Evolutionary conservation across 2,797 vertebrate species (phyloP).

Genomic region (Gephyroberyx darwinii): DNA sequence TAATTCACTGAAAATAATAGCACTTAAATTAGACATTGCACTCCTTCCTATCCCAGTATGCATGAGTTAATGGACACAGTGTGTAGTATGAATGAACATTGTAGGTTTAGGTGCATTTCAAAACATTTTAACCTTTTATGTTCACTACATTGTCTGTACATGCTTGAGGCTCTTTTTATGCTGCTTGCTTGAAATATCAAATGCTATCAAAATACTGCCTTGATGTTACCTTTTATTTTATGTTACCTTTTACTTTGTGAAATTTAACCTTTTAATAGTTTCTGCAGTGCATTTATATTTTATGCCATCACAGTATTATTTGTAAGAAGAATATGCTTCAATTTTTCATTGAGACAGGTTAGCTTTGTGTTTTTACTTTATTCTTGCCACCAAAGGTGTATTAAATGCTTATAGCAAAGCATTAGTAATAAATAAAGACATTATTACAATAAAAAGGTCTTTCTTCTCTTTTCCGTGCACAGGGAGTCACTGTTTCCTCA

Average conservation of each 20-base stretch:
- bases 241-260: background rate
- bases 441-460: conserved; percentile 22
- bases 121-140: conserved; percentile 6
- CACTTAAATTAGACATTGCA: conserved; percentile 16
- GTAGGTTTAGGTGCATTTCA: background rate
- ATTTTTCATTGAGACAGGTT: conserved; percentile 46
- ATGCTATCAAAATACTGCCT: background rate
- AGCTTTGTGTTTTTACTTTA: conserved; percentile 30
- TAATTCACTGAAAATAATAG: conserved; percentile 3
- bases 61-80: conserved; percentile 27
- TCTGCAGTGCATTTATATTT: background rate
- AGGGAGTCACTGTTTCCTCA: background rate
- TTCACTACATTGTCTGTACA: conserved; percentile 16
- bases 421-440: conserved; percentile 67
- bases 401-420: conserved; percentile 48
- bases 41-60: background rate
- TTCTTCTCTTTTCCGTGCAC: conserved; percentile 19
- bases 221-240: conserved; percentile 5
- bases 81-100: conserved; percentile 21
- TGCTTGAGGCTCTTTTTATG: conserved; percentile 5
- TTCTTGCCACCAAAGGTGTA: conserved; percentile 43
- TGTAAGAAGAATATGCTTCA: conserved; percentile 45
- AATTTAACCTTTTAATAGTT: conserved; percentile 15
- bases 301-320: conserved; percentile 10
- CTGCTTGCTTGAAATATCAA: conserved; percentile 1